phyloP scores from a whole-genome alignment of 2,113 vertebrate genomes.

The Alethe diademata region DNA sequence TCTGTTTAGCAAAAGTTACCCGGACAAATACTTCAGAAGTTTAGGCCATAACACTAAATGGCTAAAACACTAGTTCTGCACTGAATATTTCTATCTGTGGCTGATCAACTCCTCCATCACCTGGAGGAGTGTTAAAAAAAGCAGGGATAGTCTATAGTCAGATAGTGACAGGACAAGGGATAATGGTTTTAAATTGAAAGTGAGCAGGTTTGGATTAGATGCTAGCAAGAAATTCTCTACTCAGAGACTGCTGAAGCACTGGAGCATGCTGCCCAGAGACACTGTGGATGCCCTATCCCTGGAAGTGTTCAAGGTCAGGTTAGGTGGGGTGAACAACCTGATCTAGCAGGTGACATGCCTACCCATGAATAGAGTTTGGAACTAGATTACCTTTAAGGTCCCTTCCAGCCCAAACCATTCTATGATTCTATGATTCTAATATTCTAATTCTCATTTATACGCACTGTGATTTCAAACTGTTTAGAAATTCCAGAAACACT shows the following conservation, averaged over 20 bases:
- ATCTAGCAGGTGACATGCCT: background rate
- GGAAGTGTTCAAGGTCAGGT: background rate
- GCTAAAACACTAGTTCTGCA: background rate
- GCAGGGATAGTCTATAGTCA: background rate
- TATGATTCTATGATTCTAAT: background rate
- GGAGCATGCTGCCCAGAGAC: background rate
- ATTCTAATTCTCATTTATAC: background rate
- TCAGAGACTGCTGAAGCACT: background rate
- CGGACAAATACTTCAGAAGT: background rate
- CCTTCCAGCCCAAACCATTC: background rate
- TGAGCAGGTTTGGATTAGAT: background rate
- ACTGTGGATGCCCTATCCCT: fast-evolving
- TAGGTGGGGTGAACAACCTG: background rate
- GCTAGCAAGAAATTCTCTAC: background rate
- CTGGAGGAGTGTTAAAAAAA: background rate
- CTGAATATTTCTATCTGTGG: background rate
- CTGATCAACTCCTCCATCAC: background rate
- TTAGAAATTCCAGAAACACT: background rate
- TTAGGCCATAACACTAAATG: background rate
- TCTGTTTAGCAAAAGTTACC: background rate
- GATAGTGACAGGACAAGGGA: background rate
- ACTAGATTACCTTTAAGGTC: background rate
- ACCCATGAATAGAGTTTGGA: background rate
- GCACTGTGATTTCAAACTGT: background rate
- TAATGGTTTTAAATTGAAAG: background rate